Evolutionary conservation across 2,113 vertebrate species (phyloP).

Genomic region (Theropithecus gelada): DNA sequence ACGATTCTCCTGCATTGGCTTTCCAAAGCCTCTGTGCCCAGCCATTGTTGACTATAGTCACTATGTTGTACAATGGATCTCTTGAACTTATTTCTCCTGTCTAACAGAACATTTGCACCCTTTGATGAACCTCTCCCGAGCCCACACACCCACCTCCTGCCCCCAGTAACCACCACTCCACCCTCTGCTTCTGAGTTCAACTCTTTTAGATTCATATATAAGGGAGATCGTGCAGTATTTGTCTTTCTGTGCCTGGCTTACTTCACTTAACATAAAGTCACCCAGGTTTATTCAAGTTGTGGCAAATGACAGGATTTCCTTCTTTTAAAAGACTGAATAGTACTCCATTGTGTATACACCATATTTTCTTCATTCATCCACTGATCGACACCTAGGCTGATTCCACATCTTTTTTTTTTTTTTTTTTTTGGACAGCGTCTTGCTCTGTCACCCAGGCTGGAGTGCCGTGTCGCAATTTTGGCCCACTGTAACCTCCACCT

Average conservation of each 20-base stretch:
- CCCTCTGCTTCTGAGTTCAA: neutral
- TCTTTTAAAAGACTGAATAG: neutral
- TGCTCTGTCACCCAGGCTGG: no score
- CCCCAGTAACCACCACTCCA: neutral
- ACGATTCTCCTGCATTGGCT: neutral
- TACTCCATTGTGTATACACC: neutral
- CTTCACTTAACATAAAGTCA: neutral
- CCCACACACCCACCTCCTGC: neutral
- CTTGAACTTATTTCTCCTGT: neutral
- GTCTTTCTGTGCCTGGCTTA: neutral
- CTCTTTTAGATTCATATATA: neutral
- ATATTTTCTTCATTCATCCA: neutral
- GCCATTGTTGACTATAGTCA: neutral
- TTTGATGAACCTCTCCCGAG: neutral
- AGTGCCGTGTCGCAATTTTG: no score
- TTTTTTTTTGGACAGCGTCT: no score
- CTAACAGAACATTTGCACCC: neutral
- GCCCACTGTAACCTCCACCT: no score
- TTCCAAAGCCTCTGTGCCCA: neutral
- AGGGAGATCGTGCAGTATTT: neutral
- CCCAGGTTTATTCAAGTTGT: neutral
- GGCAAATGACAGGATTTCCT: neutral
- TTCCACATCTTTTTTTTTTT: neutral
- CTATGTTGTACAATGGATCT: neutral
- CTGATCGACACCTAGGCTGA: neutral